phyloP scores from a whole-genome alignment of 1,140 invertebrate species.

The Littorina saxatilis region DNA sequence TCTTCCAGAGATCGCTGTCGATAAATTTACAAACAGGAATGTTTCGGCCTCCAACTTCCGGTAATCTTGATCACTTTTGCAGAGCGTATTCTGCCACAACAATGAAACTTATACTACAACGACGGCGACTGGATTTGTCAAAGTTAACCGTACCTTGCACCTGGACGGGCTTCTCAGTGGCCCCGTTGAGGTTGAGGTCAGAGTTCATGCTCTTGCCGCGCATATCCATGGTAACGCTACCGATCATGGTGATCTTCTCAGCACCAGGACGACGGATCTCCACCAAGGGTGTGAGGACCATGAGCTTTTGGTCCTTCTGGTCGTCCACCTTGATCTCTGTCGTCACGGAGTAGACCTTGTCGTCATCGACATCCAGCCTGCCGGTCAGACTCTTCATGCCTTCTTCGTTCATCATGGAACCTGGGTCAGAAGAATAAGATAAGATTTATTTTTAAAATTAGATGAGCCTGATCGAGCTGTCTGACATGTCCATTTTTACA shows the following conservation, averaged over 20 bases:
- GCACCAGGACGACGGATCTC: slow-evolving; percentile 56
- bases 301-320: neutral
- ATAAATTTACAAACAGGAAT: too few relatives aligned
- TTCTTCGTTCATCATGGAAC: neutral
- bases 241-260: slow-evolving; percentile 54
- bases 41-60: too few relatives aligned
- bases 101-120: too few relatives aligned
- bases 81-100: too few relatives aligned
- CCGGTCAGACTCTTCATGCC: neutral
- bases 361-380: slow-evolving; percentile 54
- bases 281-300: slow-evolving; percentile 63
- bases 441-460: too few relatives aligned
- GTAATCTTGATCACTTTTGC: too few relatives aligned
- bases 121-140: too few relatives aligned
- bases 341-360: slow-evolving; percentile 59
- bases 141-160: slow-evolving; percentile 30
- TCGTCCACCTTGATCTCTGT: slow-evolving; percentile 58
- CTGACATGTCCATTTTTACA: too few relatives aligned
- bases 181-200: slow-evolving; percentile 53
- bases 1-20: too few relatives aligned
- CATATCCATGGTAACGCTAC: slow-evolving; percentile 23
- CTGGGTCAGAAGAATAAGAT: slow-evolving; percentile 8
- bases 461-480: neutral
- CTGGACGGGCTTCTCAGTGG: slow-evolving; percentile 29
- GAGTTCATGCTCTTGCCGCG: slow-evolving; percentile 18